Evolutionary conservation across 2,888 invertebrate species (phyloP).

Genomic region (Himalopsyche tibetana): DNA sequence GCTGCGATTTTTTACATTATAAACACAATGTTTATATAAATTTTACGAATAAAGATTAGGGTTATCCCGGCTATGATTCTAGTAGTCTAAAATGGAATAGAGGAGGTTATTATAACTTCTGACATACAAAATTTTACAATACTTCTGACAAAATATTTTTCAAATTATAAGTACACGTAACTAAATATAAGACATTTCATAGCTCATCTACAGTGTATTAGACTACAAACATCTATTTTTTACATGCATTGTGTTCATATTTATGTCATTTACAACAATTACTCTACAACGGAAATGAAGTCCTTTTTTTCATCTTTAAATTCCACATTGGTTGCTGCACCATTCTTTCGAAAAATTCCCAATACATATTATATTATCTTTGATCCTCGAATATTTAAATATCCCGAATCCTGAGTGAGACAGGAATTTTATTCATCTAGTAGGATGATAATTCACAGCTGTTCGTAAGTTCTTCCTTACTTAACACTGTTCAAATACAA

Average conservation of each 20-base stretch:
- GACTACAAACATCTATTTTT: not conserved
- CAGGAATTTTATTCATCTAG: not conserved
- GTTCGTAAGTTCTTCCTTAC: not conserved
- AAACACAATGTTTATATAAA: too few species aligned
- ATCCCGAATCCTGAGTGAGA: not conserved
- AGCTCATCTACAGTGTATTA: not conserved
- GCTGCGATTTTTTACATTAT: too few species aligned
- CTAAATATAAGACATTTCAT: not conserved
- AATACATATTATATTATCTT: not conserved
- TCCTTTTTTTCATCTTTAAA: not conserved
- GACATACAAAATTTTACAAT: too few species aligned
- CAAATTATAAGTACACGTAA: too few species aligned
- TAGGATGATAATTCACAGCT: not conserved
- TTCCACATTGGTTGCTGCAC: not conserved
- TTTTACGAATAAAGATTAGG: too few species aligned
- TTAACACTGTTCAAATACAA: constrained; percentile 2
- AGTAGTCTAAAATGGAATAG: too few species aligned
- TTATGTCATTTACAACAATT: constrained; percentile 3
- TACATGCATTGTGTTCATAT: not conserved
- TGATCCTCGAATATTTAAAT: too few species aligned
- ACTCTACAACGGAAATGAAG: constrained; percentile 3
- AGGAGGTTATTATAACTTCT: too few species aligned
- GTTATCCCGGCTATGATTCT: too few species aligned
- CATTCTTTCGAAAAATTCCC: not conserved
- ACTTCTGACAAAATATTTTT: too few species aligned